Conservation (phyloP, 64 coral and sea anemone species). For the Dendrophyllia cribrosa region DNA sequence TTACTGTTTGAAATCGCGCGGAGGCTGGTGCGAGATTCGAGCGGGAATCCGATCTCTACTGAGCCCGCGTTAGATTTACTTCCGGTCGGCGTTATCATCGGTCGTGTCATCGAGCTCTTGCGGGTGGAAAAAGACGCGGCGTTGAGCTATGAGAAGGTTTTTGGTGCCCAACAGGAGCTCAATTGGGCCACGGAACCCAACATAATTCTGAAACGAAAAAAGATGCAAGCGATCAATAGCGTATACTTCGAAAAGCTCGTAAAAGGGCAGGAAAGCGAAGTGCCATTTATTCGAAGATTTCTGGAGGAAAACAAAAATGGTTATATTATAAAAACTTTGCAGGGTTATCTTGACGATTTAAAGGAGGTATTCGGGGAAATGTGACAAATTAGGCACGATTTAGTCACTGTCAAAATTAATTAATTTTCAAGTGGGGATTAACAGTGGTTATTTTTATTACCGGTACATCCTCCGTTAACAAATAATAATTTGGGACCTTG, state of each 20-base stretch:
- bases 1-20: conserved; percentile 82
- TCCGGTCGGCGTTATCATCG: conserved; percentile 73
- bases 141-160: conserved; percentile 80
- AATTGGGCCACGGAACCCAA: conserved; percentile 83
- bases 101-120: conserved; percentile 69
- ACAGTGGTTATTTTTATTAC: no score
- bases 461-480: no score
- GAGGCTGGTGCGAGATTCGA: conserved; percentile 82
- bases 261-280: conserved; percentile 15
- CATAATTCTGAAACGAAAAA: conserved; percentile 86
- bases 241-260: conserved; percentile 79
- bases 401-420: no score
- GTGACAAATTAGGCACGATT: not conserved
- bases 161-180: conserved; percentile 76
- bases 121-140: conserved; percentile 67
- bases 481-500: no score
- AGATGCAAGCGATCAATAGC: conserved; percentile 79
- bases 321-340: conserved; percentile 77
- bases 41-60: conserved; percentile 68
- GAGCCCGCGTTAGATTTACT: conserved; percentile 80
- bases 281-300: conserved; percentile 76
- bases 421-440: no score
- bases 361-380: conserved; percentile 65
- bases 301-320: conserved; percentile 89
- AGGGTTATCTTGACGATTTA: conserved; percentile 82